Evolutionary conservation across 2,113 vertebrate species (phyloP), one percentile per base, ranked within the genome.

Genomic region (Malurus alboscapulatus): DNA sequence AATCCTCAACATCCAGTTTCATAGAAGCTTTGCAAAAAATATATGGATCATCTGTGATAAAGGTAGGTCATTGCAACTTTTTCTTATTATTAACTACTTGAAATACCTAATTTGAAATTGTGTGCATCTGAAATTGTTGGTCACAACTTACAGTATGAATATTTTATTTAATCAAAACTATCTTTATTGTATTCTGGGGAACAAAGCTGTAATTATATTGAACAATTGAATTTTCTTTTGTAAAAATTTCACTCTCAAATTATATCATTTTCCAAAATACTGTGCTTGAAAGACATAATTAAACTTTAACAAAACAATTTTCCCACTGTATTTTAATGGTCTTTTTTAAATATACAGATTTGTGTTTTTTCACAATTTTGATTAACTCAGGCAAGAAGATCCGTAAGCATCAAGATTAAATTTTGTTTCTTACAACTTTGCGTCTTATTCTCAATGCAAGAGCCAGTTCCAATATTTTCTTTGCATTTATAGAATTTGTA

Each of bases 21-120:
- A 81, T 88, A 80, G 96, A 97, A 67, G 69, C 93, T 74, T 90
- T 97, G 45, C 59, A 94, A 62, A 96, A 87, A 38, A 86, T 97
- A 14, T 84, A 96, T 51, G 84, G 25, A 66, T 89, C 91, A 87
- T 12, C 71, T 54, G 13, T 77, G 21, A 83, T 66, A 76, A 97
- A 98, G 97, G 98, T 98, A 95, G 40, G 55, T 78, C 1, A 15
- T 67, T 82, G 17, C 38, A 63, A 26, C 5, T 32, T 86, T 87
- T 73, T 40, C 15, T 40, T 79, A 11, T 34, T 45, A 40, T 42
- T 72, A 51, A 36, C 7, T 30, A 20, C 48, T 38, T 74, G 11
- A 85, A 88, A 80, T 57, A 65, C 22, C 61, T 73, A 9, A 42
- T 76, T 85, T 55, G 66, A 38, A 73, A 51, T 59, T 34, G 4